Percentiles rank a stretch among this genome's conserved stretches.
phyloP scores from a whole-genome alignment of 1,140 invertebrate genomes.

The Dufourea novaeangliae region DNA sequence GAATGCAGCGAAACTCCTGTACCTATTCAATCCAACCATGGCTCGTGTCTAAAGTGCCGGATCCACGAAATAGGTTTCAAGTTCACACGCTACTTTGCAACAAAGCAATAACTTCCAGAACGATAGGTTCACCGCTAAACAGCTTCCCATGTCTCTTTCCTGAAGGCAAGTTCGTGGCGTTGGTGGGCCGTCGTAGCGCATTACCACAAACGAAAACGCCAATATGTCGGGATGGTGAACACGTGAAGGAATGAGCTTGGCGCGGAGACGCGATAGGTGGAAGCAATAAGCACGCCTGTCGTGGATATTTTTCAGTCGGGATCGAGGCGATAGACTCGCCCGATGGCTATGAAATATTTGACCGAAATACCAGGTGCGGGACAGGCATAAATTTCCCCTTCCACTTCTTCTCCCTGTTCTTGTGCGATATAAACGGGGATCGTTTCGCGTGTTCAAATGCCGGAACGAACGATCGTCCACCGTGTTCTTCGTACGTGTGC shows the following conservation, averaged over 20 bases:
- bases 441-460: constrained; percentile 41
- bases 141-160: too few species aligned
- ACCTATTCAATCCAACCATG: too few species aligned
- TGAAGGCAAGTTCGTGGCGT: too few species aligned
- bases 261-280: constrained; percentile 9
- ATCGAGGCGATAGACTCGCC: constrained; percentile 32
- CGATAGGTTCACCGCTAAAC: neutral
- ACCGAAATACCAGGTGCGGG: constrained; percentile 60
- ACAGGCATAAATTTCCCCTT: constrained; percentile 65
- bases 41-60: too few species aligned
- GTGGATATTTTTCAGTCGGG: constrained; percentile 23
- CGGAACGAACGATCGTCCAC: constrained; percentile 36
- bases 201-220: constrained; percentile 26
- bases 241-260: neutral
- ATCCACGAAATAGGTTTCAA: too few species aligned
- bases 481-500: constrained; percentile 28
- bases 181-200: neutral
- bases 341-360: constrained; percentile 69
- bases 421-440: constrained; percentile 50
- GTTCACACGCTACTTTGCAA: too few species aligned
- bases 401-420: too few species aligned
- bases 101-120: neutral
- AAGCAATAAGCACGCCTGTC: constrained; percentile 51
- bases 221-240: neutral
- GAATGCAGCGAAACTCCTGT: too few species aligned